Evolutionary conservation across 2,797 vertebrate species (phyloP).

Genomic region (Perodicticus potto): DNA sequence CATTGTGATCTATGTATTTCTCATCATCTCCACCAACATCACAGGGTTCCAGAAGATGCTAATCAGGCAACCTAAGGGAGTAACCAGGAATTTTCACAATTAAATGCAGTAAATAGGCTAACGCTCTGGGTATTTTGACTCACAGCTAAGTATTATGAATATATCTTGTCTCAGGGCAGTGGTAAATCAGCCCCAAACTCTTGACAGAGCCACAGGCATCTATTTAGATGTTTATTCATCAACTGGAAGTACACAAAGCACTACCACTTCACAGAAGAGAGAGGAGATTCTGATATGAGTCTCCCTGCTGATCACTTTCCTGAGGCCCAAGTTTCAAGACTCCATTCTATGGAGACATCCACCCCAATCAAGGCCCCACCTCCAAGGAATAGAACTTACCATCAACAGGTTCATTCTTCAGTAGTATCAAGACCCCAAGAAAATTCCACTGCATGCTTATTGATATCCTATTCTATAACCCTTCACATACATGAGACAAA

Average conservation of each 20-base stretch:
- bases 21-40: neutral
- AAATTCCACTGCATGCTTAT: neutral
- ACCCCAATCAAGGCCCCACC: neutral
- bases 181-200: neutral
- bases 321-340: neutral
- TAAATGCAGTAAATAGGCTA: neutral
- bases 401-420: neutral
- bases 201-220: neutral
- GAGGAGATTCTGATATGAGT: neutral
- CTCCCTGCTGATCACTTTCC: neutral
- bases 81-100: neutral
- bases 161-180: neutral
- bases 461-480: neutral
- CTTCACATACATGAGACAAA: neutral
- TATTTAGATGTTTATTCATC: neutral
- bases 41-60: neutral
- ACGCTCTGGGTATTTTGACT: neutral
- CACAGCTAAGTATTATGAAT: neutral
- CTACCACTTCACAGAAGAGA: neutral
- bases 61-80: neutral
- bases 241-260: neutral
- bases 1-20: neutral
- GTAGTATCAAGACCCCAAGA: neutral
- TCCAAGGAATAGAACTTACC: neutral
- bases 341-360: neutral